phyloP scores from a whole-genome alignment of 2,113 vertebrate genomes.

The Marmota flaviventris region DNA sequence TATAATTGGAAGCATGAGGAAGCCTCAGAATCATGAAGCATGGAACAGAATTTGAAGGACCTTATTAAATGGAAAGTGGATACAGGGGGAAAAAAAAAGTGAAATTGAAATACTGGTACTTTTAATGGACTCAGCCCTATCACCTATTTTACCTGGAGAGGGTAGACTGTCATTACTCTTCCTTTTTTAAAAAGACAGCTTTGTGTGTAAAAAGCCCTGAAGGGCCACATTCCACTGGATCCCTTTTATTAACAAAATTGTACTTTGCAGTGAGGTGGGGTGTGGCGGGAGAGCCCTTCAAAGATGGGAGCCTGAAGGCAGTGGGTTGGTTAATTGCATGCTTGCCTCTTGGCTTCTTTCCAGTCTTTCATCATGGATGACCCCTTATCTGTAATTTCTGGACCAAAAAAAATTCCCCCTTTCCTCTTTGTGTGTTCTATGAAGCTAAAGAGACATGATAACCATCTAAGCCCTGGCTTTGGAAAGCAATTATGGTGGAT shows the following conservation, averaged over 20 bases:
- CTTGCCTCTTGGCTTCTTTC: slow-evolving; percentile 61
- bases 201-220: slow-evolving; percentile 53
- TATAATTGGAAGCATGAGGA: background rate
- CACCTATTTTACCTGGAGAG: background rate
- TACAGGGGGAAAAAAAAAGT: no score
- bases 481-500: background rate
- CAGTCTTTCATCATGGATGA: slow-evolving; percentile 72
- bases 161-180: slow-evolving; percentile 39
- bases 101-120: background rate
- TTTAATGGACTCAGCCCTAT: background rate
- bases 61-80: background rate
- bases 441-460: slow-evolving; percentile 9
- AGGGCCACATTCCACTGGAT: slow-evolving; percentile 75
- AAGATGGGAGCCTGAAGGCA: slow-evolving; percentile 49
- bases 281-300: slow-evolving; percentile 38
- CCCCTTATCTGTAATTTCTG: slow-evolving; percentile 76
- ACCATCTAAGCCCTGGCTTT: slow-evolving; percentile 25
- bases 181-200: background rate
- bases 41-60: background rate
- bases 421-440: slow-evolving; percentile 50
- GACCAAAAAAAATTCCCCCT: background rate
- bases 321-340: slow-evolving; percentile 59
- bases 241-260: slow-evolving; percentile 81
- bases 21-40: background rate
- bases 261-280: slow-evolving; percentile 19